These are phyloP conservation scores for Leptobrachium ailaonicum DNA, from an alignment of 2,113 vertebrate genomes.

Conservation along the genomic window DNA sequence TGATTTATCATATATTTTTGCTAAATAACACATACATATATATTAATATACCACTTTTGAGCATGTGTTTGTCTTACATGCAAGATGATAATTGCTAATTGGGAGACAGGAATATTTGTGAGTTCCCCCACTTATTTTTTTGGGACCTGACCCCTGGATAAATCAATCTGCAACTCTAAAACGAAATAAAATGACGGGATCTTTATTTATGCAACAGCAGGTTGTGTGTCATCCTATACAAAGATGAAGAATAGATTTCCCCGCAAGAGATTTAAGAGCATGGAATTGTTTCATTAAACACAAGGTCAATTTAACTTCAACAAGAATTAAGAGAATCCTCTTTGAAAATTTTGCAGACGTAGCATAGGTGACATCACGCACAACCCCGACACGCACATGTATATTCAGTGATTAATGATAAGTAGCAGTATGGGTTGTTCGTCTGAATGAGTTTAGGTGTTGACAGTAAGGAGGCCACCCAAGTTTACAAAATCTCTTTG, in stretches of 20 bases:
- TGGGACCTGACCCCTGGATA: too few relatives aligned
- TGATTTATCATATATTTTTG: too few relatives aligned
- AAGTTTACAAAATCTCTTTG: constrained; percentile 16
- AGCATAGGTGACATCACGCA: constrained; percentile 26
- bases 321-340: constrained; percentile 23
- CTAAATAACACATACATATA: too few relatives aligned
- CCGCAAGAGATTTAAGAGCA: background rate
- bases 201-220: background rate
- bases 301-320: constrained; percentile 39
- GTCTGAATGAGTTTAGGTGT: constrained; percentile 35
- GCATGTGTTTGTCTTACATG: too few relatives aligned
- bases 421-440: constrained; percentile 15
- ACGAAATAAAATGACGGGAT: background rate
- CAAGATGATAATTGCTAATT: too few relatives aligned
- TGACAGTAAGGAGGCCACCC: constrained; percentile 46
- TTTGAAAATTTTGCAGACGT: constrained; percentile 16
- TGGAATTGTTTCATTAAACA: constrained; percentile 14
- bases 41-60: too few relatives aligned
- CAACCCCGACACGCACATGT: background rate
- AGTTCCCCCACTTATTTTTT: too few relatives aligned
- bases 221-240: background rate
- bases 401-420: constrained; percentile 40
- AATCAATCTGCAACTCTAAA: background rate
- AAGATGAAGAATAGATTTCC: background rate
- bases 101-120: too few relatives aligned